Conservation (phyloP, 2,888 invertebrate genomes). For the Ligdia adustata region DNA sequence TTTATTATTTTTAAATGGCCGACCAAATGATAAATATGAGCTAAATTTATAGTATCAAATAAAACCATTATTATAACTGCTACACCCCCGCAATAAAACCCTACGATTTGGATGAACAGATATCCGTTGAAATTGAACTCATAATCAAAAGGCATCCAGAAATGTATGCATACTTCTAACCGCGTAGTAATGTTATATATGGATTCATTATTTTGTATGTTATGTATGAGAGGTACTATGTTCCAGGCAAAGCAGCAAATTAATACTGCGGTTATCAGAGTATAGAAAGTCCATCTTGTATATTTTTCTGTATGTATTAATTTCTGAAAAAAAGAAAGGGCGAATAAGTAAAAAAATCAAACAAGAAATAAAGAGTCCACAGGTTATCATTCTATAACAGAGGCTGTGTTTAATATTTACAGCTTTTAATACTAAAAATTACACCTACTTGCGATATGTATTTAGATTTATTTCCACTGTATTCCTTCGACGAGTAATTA, state of each 20-base stretch:
- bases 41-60: slow-evolving; percentile 41
- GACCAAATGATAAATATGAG: slow-evolving; percentile 44
- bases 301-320: slow-evolving; percentile 37
- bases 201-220: slow-evolving; percentile 36
- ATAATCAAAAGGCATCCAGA: slow-evolving; percentile 50
- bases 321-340: slow-evolving; percentile 48
- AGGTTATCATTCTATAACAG: too few species aligned
- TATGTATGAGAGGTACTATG: slow-evolving; percentile 38
- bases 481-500: slow-evolving; percentile 21
- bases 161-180: slow-evolving; percentile 44
- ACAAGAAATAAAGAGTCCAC: too few species aligned
- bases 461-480: slow-evolving; percentile 2
- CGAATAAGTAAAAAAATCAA: too few species aligned
- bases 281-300: slow-evolving; percentile 35
- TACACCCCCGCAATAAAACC: slow-evolving; percentile 29
- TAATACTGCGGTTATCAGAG: slow-evolving; percentile 27
- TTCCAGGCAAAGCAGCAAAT: slow-evolving; percentile 40
- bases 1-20: slow-evolving; percentile 49
- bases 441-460: neutral
- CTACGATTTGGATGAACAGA: slow-evolving; percentile 37
- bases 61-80: slow-evolving; percentile 24
- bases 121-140: slow-evolving; percentile 41
- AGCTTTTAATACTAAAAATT: too few species aligned
- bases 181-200: slow-evolving; percentile 40
- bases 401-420: too few species aligned